Percentiles rank a stretch among this genome's conserved stretches.
Evolutionary conservation across 2,797 vertebrate genomes (phyloP).

Genomic region (Anabacerthia variegaticeps): DNA sequence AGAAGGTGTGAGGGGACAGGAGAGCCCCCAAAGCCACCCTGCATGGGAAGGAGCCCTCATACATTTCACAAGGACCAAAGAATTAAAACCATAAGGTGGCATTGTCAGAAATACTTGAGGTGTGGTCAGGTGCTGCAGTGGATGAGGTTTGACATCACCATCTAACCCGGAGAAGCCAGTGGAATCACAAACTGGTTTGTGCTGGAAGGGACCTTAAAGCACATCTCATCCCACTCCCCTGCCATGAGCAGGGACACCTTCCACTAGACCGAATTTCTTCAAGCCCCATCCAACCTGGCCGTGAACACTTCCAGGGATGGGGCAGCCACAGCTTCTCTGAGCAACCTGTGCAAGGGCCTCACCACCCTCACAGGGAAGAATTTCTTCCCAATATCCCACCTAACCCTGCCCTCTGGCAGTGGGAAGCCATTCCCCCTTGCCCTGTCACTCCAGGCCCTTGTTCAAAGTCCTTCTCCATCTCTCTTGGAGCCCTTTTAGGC

Average conservation of each 20-base stretch:
- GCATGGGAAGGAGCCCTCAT: not conserved
- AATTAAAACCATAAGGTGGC: not conserved
- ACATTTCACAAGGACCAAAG: not conserved
- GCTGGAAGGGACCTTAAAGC: not conserved
- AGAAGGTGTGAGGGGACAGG: not conserved
- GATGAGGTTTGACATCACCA: not conserved
- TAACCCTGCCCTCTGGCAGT: not conserved
- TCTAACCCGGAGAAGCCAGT: not conserved
- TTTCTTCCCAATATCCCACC: not conserved
- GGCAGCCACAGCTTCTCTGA: not conserved
- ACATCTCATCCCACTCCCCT: not conserved
- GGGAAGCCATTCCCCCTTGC: not conserved
- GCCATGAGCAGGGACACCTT: not conserved
- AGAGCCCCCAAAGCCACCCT: not conserved
- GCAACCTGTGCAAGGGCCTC: not conserved
- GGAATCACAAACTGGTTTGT: not conserved
- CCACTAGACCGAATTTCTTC: fast-evolving
- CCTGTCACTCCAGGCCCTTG: not conserved
- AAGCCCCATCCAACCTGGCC: not conserved
- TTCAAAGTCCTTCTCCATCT: not conserved
- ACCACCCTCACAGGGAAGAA: not conserved
- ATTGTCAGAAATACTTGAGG: not conserved
- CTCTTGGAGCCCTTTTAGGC: not conserved
- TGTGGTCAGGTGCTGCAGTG: not conserved
- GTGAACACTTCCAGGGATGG: not conserved